A percentile compares a stretch with the other conserved stretches of the same genome.
phyloP scores from a whole-genome alignment of 2,888 invertebrate genomes.

The Oligia strigilis region DNA sequence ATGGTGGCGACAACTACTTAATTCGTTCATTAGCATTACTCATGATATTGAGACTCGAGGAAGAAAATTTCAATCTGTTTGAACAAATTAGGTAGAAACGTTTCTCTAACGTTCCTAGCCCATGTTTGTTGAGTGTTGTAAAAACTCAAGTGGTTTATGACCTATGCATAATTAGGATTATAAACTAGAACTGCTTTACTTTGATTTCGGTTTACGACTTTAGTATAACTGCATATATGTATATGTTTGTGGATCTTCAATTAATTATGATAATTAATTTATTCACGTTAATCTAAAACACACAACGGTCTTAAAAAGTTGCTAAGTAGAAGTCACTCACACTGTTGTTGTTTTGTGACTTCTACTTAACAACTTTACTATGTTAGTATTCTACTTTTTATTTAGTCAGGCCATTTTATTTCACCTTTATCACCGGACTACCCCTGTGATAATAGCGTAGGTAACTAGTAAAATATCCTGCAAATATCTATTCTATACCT shows the following conservation, averaged over 20 bases:
- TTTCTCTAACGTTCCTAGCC: not conserved
- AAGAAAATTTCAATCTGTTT: not conserved
- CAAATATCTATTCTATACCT: no score
- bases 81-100: not conserved
- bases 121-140: constrained; percentile 34
- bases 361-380: no score
- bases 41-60: not conserved
- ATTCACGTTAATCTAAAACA: constrained; percentile 21
- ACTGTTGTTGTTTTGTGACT: no score
- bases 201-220: constrained; percentile 48
- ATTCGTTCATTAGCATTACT: not conserved
- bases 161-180: constrained; percentile 10
- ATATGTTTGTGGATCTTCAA: constrained; percentile 20
- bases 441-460: no score
- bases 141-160: constrained; percentile 54
- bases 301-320: not conserved
- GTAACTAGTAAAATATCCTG: no score
- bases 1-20: not conserved
- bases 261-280: constrained; percentile 51
- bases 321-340: not conserved
- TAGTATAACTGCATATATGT: constrained; percentile 35
- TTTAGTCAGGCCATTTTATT: not conserved
- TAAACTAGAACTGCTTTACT: constrained; percentile 24
- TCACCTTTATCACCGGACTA: no score
- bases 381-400: not conserved